Conservation (phyloP, 2,797 vertebrate species). For the Neosilurus hyrtlii region DNA sequence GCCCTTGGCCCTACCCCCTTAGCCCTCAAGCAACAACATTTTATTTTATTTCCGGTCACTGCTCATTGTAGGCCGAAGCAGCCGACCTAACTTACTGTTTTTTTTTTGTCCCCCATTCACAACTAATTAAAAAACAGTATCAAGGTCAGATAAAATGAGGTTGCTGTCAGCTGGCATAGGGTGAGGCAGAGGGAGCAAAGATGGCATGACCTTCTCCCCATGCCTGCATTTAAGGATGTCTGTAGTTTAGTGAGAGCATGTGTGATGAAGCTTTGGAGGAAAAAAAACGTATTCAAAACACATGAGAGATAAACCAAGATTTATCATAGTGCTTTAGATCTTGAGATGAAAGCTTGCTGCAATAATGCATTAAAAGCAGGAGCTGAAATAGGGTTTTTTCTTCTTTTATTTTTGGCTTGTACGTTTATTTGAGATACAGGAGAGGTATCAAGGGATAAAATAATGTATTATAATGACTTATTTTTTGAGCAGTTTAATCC, state of each 20-base stretch:
- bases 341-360: not conserved
- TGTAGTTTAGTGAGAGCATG: not conserved
- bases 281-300: not conserved
- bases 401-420: not conserved
- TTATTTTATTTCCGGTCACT: slow-evolving; percentile 69
- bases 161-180: slow-evolving; percentile 51
- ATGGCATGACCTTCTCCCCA: slow-evolving; percentile 39
- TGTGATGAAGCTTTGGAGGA: not conserved
- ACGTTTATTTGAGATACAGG: not conserved
- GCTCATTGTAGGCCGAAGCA: slow-evolving; percentile 61
- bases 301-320: not conserved
- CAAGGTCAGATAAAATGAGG: slow-evolving; percentile 46
- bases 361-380: not conserved
- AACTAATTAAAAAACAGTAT: slow-evolving; percentile 56
- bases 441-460: slow-evolving; percentile 2
- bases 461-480: not conserved
- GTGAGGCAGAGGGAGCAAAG: slow-evolving; percentile 41
- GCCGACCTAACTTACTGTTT: slow-evolving; percentile 59
- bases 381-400: not conserved
- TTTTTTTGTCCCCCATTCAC: slow-evolving; percentile 19
- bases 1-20: slow-evolving; percentile 55
- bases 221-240: not conserved
- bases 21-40: slow-evolving; percentile 54
- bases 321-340: not conserved
- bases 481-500: not conserved